A percentile compares a stretch with the other conserved stretches of the same genome.
Evolutionary conservation across 2,888 invertebrate genomes (phyloP).

Genomic region (Cryptops parisi): DNA sequence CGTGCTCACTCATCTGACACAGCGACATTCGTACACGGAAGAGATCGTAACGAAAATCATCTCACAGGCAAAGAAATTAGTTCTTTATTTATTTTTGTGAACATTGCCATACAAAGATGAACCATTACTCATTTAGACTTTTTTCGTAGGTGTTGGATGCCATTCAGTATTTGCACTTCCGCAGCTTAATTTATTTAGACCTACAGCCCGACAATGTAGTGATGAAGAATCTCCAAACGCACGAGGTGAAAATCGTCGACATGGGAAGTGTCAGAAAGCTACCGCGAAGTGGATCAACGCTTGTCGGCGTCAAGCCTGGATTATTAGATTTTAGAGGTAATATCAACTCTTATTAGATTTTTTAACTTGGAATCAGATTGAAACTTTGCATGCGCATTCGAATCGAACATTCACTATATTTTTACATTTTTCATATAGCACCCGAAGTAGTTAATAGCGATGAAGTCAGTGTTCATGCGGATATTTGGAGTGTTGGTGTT

Average conservation of each 20-base stretch:
- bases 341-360: neutral
- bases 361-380: too few relatives aligned
- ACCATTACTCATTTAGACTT: neutral
- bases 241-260: conserved; percentile 77
- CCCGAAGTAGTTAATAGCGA: conserved; percentile 82
- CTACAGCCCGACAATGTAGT: conserved; percentile 91
- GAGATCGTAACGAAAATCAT: conserved; percentile 78
- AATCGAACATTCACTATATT: too few relatives aligned
- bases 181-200: conserved; percentile 75
- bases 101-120: neutral
- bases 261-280: conserved; percentile 75
- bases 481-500: conserved; percentile 92
- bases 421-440: conserved; percentile 43
- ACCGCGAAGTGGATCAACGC: conserved; percentile 57
- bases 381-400: too few relatives aligned
- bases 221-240: conserved; percentile 61
- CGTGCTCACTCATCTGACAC: conserved; percentile 72
- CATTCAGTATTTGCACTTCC: conserved; percentile 88
- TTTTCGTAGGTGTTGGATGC: conserved; percentile 53
- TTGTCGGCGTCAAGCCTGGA: conserved; percentile 25
- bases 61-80: conserved; percentile 44
- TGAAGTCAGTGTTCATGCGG: conserved; percentile 73
- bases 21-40: conserved; percentile 79
- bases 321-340: conserved; percentile 58
- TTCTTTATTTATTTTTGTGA: neutral